A percentile compares a stretch with the other conserved stretches of the same genome.
Evolutionary conservation across 2,113 vertebrate genomes (phyloP).

Genomic region (Lagopus leucura): DNA sequence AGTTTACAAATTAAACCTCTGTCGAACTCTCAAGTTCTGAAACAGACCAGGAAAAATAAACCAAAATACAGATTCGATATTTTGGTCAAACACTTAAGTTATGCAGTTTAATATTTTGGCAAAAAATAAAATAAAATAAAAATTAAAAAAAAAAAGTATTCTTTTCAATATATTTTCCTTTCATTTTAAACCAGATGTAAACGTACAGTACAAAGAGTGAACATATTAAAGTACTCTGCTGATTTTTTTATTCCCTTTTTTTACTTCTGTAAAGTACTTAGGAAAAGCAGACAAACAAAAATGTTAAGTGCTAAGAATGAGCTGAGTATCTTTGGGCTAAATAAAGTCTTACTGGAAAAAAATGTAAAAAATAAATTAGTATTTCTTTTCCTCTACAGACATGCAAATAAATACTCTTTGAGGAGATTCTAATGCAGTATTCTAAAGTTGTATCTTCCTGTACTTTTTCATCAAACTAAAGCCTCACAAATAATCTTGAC

Average conservation of each 20-base stretch:
- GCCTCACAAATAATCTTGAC: slow-evolving; percentile 46
- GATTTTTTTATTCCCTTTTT: not conserved
- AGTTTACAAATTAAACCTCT: slow-evolving; percentile 74
- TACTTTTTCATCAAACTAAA: slow-evolving; percentile 29
- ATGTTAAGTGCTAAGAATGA: slow-evolving; percentile 48
- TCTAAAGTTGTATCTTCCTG: slow-evolving; percentile 43
- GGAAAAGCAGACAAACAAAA: slow-evolving; percentile 31
- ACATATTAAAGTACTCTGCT: slow-evolving; percentile 30
- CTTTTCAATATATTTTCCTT: not conserved
- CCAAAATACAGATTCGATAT: slow-evolving; percentile 61
- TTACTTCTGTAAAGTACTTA: slow-evolving; percentile 54
- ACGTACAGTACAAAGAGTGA: slow-evolving; percentile 59
- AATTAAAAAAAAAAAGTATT: slow-evolving; percentile 28
- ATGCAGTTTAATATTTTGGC: slow-evolving; percentile 78
- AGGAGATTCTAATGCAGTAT: slow-evolving; percentile 60
- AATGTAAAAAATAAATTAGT: slow-evolving; percentile 50
- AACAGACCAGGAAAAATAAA: slow-evolving; percentile 66
- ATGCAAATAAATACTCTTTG: slow-evolving; percentile 62
- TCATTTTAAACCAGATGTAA: slow-evolving; percentile 58
- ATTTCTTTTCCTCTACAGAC: not conserved
- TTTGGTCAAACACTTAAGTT: not conserved
- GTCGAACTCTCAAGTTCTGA: slow-evolving; percentile 60
- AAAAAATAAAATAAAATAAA: slow-evolving; percentile 40
- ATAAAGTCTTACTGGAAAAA: slow-evolving; percentile 56
- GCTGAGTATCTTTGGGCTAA: slow-evolving; percentile 71